A percentile compares a stretch with the other conserved stretches of the same genome.
phyloP scores from a whole-genome alignment of 1,140 invertebrate species.

The Leptopilina boulardi region DNA sequence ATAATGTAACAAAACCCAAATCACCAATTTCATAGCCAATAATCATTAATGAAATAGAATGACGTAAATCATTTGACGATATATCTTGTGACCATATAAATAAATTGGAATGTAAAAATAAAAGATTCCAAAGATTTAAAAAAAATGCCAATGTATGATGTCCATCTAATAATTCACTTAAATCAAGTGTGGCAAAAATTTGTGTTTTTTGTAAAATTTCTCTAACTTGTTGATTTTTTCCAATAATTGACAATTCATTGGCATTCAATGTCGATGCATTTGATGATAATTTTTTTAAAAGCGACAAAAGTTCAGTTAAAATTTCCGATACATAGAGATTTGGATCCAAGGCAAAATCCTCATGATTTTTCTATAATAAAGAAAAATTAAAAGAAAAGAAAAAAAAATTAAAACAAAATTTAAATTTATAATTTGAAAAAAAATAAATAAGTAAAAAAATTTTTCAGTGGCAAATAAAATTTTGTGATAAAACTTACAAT shows the following conservation, averaged over 20 bases:
- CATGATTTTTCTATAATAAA: conserved; percentile 40
- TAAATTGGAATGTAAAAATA: conserved; percentile 64
- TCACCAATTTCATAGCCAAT: conserved; percentile 70
- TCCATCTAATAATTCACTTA: conserved; percentile 66
- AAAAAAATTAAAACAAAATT: too few relatives aligned
- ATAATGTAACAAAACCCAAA: conserved; percentile 68
- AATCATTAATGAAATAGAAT: conserved; percentile 60
- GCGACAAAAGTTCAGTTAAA: conserved; percentile 58
- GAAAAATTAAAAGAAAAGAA: too few relatives aligned
- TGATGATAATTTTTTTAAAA: conserved; percentile 46
- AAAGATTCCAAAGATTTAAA: conserved; percentile 68
- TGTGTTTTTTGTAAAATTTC: conserved; percentile 62
- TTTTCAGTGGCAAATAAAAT: too few relatives aligned
- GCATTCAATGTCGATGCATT: conserved; percentile 44
- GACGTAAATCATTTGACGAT: conserved; percentile 56
- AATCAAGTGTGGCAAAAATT: conserved; percentile 60
- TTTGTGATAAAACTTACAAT: conserved; percentile 46
- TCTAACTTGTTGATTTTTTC: conserved; percentile 50
- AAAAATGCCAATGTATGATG: conserved; percentile 70
- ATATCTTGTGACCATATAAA: conserved; percentile 58
- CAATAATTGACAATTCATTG: conserved; percentile 45
- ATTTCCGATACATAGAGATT: conserved; percentile 65
- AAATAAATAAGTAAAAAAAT: background rate
- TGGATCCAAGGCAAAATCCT: conserved; percentile 49
- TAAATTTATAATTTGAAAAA: too few relatives aligned